A percentile compares a stretch with the other conserved stretches of the same genome.
These are phyloP conservation scores for Merops nubicus DNA, from an alignment of 2,113 vertebrate species.

Conservation along the genomic window DNA sequence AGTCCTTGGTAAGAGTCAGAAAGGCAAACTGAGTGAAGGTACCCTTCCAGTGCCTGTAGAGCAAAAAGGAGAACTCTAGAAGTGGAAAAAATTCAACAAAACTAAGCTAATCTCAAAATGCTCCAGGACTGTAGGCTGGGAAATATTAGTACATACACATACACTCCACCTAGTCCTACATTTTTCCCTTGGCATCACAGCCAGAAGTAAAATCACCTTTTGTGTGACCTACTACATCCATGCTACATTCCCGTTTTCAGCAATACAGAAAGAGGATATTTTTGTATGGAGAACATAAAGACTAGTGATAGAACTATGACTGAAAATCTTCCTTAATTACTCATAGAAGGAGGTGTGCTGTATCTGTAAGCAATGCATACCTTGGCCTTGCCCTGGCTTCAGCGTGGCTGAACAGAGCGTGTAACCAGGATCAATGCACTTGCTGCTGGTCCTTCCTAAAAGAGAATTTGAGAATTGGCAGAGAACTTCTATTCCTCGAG, in stretches of 20 bases:
- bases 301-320: neutral
- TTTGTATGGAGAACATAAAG: neutral
- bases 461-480: neutral
- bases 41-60: neutral
- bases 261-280: neutral
- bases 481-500: neutral
- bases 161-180: neutral
- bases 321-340: neutral
- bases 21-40: neutral
- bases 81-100: neutral
- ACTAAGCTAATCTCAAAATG: neutral
- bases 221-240: neutral
- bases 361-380: neutral
- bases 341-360: neutral
- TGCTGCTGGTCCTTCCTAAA: neutral
- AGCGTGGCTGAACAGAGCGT: neutral
- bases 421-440: neutral
- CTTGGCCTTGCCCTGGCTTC: neutral
- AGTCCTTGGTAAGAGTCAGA: neutral
- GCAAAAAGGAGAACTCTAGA: neutral
- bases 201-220: neutral
- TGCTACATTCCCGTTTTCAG: neutral
- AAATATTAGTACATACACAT: neutral
- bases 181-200: neutral
- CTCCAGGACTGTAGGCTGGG: neutral